Conservation (phyloP, 2,888 invertebrate genomes). For the Pammene fasciana region DNA sequence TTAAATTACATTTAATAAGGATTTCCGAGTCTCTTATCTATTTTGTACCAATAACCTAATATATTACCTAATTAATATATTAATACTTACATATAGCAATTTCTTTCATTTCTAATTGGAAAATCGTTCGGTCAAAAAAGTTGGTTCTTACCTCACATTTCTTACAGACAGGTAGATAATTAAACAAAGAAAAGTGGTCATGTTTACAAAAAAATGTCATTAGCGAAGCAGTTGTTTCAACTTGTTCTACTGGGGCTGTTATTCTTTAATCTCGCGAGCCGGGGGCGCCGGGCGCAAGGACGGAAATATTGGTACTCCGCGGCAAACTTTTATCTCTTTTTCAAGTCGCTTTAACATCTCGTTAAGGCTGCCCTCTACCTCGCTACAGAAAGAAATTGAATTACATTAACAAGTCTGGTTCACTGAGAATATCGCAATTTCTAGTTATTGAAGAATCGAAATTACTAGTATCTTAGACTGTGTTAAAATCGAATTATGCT, state of each 20-base stretch:
- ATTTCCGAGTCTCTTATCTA: no score
- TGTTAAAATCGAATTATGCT: no score
- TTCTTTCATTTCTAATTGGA: no score
- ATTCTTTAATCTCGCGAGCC: slow-evolving; percentile 37
- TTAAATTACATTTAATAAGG: no score
- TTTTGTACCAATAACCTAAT: no score
- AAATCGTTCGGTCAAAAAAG: no score
- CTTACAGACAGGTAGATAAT: not conserved
- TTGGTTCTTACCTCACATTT: no score
- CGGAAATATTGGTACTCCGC: slow-evolving; percentile 19
- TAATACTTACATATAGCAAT: no score
- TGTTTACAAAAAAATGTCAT: slow-evolving; percentile 15
- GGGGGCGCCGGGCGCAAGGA: slow-evolving; percentile 1
- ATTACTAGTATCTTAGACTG: no score
- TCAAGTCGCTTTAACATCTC: slow-evolving; percentile 56
- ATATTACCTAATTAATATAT: no score
- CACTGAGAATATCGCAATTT: no score
- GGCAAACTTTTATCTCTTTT: slow-evolving; percentile 45
- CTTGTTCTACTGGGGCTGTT: slow-evolving; percentile 33
- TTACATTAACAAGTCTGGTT: slow-evolving; percentile 49
- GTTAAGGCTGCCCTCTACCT: slow-evolving; percentile 50
- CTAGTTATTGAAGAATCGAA: no score
- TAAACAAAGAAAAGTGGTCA: not conserved
- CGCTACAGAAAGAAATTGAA: slow-evolving; percentile 50
- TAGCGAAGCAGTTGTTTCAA: slow-evolving; percentile 22